Conservation (phyloP, 2,797 vertebrate species). For the Eulemur coronatus region DNA sequence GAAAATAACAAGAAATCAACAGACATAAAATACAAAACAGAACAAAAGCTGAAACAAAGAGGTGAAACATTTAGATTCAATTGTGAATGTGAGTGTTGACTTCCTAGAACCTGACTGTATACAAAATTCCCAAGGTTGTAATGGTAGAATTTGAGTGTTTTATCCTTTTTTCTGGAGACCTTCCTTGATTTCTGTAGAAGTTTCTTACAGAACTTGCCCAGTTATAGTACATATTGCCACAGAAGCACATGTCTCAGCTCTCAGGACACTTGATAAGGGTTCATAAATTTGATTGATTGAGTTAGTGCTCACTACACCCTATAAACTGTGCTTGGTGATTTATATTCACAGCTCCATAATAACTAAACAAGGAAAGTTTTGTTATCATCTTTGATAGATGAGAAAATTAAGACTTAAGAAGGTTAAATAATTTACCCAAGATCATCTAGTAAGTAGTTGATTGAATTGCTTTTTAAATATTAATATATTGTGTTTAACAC, state of each 20-base stretch:
- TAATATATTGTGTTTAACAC: not conserved
- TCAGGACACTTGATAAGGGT: not conserved
- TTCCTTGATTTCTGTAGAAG: not conserved
- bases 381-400: not conserved
- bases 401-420: not conserved
- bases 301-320: not conserved
- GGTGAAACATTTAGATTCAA: not conserved
- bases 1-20: not conserved
- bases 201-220: not conserved
- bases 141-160: not conserved
- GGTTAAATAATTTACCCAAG: not conserved
- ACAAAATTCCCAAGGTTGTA: not conserved
- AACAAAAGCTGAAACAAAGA: not conserved
- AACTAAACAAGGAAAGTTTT: not conserved
- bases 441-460: not conserved
- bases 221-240: not conserved
- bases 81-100: not conserved
- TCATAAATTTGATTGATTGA: not conserved
- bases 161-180: not conserved
- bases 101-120: not conserved
- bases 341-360: not conserved
- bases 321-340: not conserved
- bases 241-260: not conserved
- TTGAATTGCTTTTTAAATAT: not conserved
- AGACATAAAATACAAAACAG: not conserved